Evolutionary conservation across 1,140 invertebrate species (phyloP), one percentile per base, ranked within the genome.

Genomic region (Cephus cinctus): DNA sequence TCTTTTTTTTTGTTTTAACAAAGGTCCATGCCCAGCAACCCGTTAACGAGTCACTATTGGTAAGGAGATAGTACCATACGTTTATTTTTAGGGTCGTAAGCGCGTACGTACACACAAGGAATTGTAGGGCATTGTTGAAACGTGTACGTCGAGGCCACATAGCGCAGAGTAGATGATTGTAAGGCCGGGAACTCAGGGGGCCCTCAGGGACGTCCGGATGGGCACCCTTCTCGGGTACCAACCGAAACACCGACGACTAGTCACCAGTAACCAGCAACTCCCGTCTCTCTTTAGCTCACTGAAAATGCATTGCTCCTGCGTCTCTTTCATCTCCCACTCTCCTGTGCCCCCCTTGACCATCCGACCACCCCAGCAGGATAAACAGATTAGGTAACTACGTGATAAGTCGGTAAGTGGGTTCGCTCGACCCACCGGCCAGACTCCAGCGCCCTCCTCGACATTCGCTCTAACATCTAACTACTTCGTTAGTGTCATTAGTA

Each of bases 311-410:
- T n/a, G n/a, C 19, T 31, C 31, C 15, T 18, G 25, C 20, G 20
- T 19, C 22, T 25, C 43, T 46, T 23, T 43, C 39, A 36, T 36
- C 36, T 35, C 32, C 36, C 38, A 35, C 50, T 49, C 47, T 43
- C 48, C 35, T 44, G 38, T 35, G 54, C n/a, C n/a, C n/a, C n/a
- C n/a, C n/a, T n/a, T n/a, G n/a, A n/a, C n/a, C n/a, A n/a, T n/a
- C n/a, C n/a, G n/a, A n/a, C 55, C 58, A 57, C 56, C 62, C 66
- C 59, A 63, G 67, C 65, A 67, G 71, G 73, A 75, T 76, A 76
- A 75, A 76, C 73, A 76, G 73, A 75, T 76, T 76, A 75, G 70
- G 72, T 75, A 76, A 76, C 74, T 76, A 76, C 74, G 74, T 75
- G 74, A 76, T 76, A 76, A 76, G 74, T 76, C 73, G 70, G 73